Conservation (phyloP, 2,888 invertebrate species). For the Norana najaformis region DNA sequence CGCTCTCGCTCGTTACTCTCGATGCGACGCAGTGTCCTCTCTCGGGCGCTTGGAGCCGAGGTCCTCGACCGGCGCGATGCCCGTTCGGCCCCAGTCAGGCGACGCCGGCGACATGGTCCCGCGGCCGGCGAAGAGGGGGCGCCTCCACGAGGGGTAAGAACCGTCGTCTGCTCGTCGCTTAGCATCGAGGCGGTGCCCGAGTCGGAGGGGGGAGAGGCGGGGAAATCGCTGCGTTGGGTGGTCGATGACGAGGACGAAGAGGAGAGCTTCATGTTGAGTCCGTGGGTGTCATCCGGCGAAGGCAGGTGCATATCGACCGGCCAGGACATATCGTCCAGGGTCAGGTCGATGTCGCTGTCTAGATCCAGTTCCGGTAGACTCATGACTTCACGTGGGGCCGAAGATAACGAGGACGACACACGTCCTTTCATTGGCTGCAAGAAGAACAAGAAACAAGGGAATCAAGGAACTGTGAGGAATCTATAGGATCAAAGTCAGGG, state of each 20-base stretch:
- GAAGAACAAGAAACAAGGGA: not conserved
- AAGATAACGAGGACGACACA: not conserved
- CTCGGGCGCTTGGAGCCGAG: constrained; percentile 71
- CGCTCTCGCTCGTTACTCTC: constrained; percentile 89
- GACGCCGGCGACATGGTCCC: not conserved
- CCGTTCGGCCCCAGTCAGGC: constrained; percentile 21
- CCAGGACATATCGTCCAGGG: constrained; percentile 29
- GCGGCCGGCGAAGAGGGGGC: not conserved
- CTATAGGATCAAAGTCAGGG: not conserved
- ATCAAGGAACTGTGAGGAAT: no score
- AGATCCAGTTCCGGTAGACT: constrained; percentile 26
- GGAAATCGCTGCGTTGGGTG: not conserved
- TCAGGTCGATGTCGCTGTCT: constrained; percentile 30
- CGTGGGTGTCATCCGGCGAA: not conserved
- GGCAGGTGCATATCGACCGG: constrained; percentile 18
- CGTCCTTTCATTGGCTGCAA: constrained; percentile 26
- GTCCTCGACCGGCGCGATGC: constrained; percentile 16
- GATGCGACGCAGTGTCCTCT: constrained; percentile 80
- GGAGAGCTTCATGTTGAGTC: constrained; percentile 16
- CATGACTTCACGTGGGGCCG: constrained; percentile 21
- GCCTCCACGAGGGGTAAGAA: not conserved
- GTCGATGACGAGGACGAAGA: not conserved
- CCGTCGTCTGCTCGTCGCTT: constrained; percentile 44
- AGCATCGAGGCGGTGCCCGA: constrained; percentile 55
- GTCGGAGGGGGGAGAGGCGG: constrained; percentile 50